Percentiles rank a stretch among this genome's conserved stretches.
Evolutionary conservation across 1,140 invertebrate species (phyloP).

Genomic region (Achroia grisella): DNA sequence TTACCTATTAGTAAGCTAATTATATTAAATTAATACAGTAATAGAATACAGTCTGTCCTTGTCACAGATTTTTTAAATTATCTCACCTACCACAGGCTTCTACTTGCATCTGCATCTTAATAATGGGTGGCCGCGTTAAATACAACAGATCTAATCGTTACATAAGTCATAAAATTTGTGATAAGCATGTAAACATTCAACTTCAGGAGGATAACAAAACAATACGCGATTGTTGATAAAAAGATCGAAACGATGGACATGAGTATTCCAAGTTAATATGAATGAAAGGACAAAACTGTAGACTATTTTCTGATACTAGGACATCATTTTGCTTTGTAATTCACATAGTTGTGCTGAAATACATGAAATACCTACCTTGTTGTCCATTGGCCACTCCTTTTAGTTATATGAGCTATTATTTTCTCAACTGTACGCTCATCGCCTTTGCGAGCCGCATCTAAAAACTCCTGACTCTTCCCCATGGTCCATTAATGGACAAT

Average conservation of each 20-base stretch:
- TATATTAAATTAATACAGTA: too few relatives aligned
- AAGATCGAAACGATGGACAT: background rate
- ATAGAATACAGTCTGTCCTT: slow-evolving; percentile 1
- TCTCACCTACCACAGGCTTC: background rate
- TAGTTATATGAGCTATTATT: slow-evolving; percentile 90
- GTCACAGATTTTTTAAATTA: background rate
- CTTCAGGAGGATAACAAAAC: slow-evolving; percentile 9
- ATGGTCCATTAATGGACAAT: slow-evolving; percentile 80
- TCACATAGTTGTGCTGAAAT: slow-evolving; percentile 15
- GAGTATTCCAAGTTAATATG: too few relatives aligned
- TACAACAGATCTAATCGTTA: background rate
- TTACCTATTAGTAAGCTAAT: too few relatives aligned
- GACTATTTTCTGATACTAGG: too few relatives aligned
- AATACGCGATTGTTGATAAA: slow-evolving; percentile 20
- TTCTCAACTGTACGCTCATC: slow-evolving; percentile 92
- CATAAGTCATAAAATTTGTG: slow-evolving; percentile 7
- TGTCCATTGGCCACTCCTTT: slow-evolving; percentile 93
- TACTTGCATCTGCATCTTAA: background rate
- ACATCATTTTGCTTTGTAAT: background rate
- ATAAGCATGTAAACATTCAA: slow-evolving; percentile 26
- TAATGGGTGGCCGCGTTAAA: background rate
- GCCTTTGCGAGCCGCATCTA: slow-evolving; percentile 95
- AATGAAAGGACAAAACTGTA: too few relatives aligned
- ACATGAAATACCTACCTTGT: slow-evolving; percentile 84
- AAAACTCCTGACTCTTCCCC: slow-evolving; percentile 96